These are phyloP conservation scores for Contarinia nasturtii DNA, from an alignment of 1,140 invertebrate species.

Conservation along the genomic window DNA sequence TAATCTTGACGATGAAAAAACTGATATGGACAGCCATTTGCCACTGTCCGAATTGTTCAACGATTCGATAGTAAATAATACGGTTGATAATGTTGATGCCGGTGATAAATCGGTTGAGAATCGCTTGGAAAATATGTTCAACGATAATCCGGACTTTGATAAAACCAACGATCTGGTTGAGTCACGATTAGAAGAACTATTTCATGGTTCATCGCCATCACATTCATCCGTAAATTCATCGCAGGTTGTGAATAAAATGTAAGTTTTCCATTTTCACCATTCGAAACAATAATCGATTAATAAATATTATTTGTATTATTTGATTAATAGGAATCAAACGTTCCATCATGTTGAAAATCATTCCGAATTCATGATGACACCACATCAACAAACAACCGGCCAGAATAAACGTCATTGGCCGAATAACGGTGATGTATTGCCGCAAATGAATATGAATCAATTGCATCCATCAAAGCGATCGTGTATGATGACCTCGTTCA, in stretches of 20 bases:
- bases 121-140: slow-evolving; percentile 22
- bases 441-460: not conserved
- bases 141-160: slow-evolving; percentile 19
- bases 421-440: not conserved
- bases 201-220: slow-evolving; percentile 17
- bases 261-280: no score
- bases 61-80: not conserved
- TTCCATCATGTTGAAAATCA: not conserved
- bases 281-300: no score
- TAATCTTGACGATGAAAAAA: not conserved
- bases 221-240: not conserved
- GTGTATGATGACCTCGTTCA: not conserved
- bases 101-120: slow-evolving; percentile 6
- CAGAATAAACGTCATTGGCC: slow-evolving; percentile 3
- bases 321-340: no score
- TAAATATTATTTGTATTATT: no score
- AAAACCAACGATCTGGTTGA: slow-evolving; percentile 17
- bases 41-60: slow-evolving; percentile 6
- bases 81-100: not conserved
- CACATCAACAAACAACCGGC: not conserved
- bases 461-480: slow-evolving; percentile 2
- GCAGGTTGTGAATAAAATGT: not conserved
- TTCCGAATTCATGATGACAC: not conserved
- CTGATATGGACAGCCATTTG: not conserved
- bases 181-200: slow-evolving; percentile 20